Evolutionary conservation across 35 echinoderm and acorn worm genomes (phyloP), one percentile per base, ranked within the genome.

Genomic region (Chiridota heheva): DNA sequence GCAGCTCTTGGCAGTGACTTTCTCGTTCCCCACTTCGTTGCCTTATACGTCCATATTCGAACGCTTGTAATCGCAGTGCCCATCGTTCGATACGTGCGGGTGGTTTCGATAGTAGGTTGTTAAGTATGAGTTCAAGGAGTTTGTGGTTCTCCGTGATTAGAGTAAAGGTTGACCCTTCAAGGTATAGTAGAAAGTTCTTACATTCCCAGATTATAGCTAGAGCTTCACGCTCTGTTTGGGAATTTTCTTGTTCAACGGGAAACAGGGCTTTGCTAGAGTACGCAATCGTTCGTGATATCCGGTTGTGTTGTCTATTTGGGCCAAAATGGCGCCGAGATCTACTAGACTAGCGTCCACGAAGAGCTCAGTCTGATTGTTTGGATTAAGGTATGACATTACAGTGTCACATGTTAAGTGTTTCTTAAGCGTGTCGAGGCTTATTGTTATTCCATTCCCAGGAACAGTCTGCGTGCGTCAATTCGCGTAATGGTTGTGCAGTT

Each of bases 121-220:
- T n/a, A n/a, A n/a, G n/a, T n/a, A n/a, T n/a, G n/a, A n/a, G n/a
- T n/a, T n/a, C n/a, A n/a, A n/a, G n/a, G n/a, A n/a, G n/a, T n/a
- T n/a, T n/a, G n/a, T n/a, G n/a, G n/a, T n/a, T n/a, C n/a, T n/a
- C n/a, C n/a, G n/a, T n/a, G n/a, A n/a, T n/a, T n/a, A 73, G 34
- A 38, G 42, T 73, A 8, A 73, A 45, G 2, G 44, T 48, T 17
- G 78, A 24, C 2, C 85, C 85, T 60, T 53, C 51, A 5, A 83
- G 42, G 59, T 86, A 91, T 41, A 86, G 41, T 33, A 55, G 56
- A 57, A 86, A 86, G 33, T 84, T 81, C 72, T 87, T 84, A 68
- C 77, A 72, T 48, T 33, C 76, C 65, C 84, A 86, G 18, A 92
- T 62, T 3, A 87, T 72, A 31, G 84, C 90, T 15, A 93, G 78